Evolutionary conservation across 2,888 invertebrate genomes (phyloP).

Genomic region (Hoplodrina blanda): DNA sequence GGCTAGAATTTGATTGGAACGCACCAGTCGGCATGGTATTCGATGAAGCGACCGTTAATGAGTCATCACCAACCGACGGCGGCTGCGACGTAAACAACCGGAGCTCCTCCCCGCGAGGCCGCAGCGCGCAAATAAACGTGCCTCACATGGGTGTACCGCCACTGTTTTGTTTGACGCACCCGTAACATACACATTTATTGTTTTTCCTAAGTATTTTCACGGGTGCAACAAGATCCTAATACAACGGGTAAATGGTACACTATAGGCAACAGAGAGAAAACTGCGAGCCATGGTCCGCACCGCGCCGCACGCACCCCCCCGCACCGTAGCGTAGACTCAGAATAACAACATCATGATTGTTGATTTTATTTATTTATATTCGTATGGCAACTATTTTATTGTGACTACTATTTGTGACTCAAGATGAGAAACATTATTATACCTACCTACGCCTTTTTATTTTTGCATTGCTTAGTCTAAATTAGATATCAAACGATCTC

Average conservation of each 20-base stretch:
- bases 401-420: too few relatives aligned
- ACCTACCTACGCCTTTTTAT: slow-evolving; percentile 10
- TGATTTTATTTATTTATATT: slow-evolving; percentile 14
- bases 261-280: background rate
- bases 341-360: slow-evolving; percentile 7
- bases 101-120: slow-evolving; percentile 80
- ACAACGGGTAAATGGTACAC: background rate
- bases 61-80: slow-evolving; percentile 75
- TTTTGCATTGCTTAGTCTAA: slow-evolving; percentile 3
- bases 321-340: background rate
- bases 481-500: slow-evolving; percentile 1
- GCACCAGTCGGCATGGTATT: slow-evolving; percentile 64
- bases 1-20: slow-evolving; percentile 67
- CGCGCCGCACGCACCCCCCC: too few relatives aligned
- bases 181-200: slow-evolving; percentile 52
- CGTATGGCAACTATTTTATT: background rate
- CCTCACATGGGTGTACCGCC: slow-evolving; percentile 80
- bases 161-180: slow-evolving; percentile 71
- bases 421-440: background rate
- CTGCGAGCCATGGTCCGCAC: background rate
- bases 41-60: slow-evolving; percentile 79
- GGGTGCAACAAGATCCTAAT: slow-evolving; percentile 20
- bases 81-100: slow-evolving; percentile 80
- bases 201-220: slow-evolving; percentile 33
- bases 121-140: slow-evolving; percentile 81